These are phyloP conservation scores for Epinephelus awoara DNA, from an alignment of 2,797 vertebrate genomes.

Conservation along the genomic window DNA sequence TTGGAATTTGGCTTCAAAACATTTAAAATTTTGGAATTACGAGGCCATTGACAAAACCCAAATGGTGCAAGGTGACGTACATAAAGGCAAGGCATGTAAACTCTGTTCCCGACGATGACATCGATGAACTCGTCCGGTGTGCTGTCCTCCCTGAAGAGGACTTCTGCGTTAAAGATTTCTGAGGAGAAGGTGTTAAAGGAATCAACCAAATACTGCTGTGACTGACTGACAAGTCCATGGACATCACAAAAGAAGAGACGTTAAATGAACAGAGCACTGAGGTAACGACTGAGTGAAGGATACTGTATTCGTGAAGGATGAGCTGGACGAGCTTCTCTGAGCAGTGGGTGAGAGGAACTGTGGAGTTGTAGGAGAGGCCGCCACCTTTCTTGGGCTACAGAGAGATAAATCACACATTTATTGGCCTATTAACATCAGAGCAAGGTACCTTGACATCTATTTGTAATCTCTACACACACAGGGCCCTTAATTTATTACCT, in stretches of 20 bases:
- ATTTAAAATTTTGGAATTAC: background rate
- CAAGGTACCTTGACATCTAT: too few relatives aligned
- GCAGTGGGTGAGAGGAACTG: slow-evolving; percentile 94
- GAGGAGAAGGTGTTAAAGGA: slow-evolving; percentile 73
- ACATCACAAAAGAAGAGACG: background rate
- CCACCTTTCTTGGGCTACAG: slow-evolving; percentile 97
- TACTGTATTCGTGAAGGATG: slow-evolving; percentile 99
- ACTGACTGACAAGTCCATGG: background rate
- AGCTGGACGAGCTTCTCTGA: slow-evolving; percentile 98
- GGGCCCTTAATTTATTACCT: background rate
- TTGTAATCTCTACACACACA: too few relatives aligned
- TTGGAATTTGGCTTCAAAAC: background rate
- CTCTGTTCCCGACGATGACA: slow-evolving; percentile 96
- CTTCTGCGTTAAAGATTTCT: slow-evolving; percentile 99
- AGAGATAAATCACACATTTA: background rate
- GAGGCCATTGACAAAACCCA: background rate
- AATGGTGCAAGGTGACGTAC: slow-evolving; percentile 81
- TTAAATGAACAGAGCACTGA: too few relatives aligned
- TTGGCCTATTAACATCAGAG: too few relatives aligned
- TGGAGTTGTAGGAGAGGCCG: slow-evolving; percentile 98
- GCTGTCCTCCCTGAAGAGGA: slow-evolving; percentile 97
- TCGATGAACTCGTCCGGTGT: slow-evolving; percentile 98
- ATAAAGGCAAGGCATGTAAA: slow-evolving; percentile 98
- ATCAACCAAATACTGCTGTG: too few relatives aligned
- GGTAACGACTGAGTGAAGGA: slow-evolving; percentile 83